Percentiles rank a stretch among this genome's conserved stretches.
Evolutionary conservation across 2,113 vertebrate genomes (phyloP).

Genomic region (Eupsittula cactorum): DNA sequence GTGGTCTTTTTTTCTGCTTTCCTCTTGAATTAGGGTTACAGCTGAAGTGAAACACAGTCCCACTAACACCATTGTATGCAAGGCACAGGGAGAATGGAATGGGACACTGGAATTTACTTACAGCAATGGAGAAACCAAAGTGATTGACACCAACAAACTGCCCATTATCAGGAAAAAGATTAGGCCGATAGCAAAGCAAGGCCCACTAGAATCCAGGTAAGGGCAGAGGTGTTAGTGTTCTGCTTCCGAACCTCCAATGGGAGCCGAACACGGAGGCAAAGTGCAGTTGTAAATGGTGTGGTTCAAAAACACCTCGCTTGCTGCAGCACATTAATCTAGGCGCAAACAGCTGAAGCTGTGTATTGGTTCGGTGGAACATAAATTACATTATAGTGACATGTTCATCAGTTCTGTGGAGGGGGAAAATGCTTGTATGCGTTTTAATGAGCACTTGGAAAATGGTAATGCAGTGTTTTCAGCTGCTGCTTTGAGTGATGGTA

Average conservation of each 20-base stretch:
- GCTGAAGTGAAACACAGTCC: constrained; percentile 93
- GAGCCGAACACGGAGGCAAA: background rate
- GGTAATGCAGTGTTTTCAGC: background rate
- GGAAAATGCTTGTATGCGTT: background rate
- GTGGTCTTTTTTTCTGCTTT: background rate
- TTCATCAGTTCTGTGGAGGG: background rate
- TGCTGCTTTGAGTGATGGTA: background rate
- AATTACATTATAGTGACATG: rapidly evolving
- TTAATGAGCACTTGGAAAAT: background rate
- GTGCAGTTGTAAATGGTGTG: background rate
- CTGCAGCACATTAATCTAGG: background rate
- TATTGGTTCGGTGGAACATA: background rate
- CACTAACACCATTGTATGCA: constrained; percentile 90
- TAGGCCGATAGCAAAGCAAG: constrained; percentile 84
- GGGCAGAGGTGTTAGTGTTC: background rate
- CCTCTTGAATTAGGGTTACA: constrained; percentile 80
- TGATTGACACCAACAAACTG: constrained; percentile 87
- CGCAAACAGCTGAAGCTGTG: background rate
- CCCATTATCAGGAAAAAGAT: constrained; percentile 87
- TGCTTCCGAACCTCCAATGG: rapidly evolving
- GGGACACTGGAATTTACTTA: constrained; percentile 93
- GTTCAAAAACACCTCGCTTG: background rate
- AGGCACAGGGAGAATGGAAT: constrained; percentile 95
- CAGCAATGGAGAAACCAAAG: constrained; percentile 91
- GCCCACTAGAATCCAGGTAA: constrained; percentile 89